Evolutionary conservation across 1,140 invertebrate genomes (phyloP), one percentile per base, ranked within the genome.

Genomic region (Drosophila malerkotliana): DNA sequence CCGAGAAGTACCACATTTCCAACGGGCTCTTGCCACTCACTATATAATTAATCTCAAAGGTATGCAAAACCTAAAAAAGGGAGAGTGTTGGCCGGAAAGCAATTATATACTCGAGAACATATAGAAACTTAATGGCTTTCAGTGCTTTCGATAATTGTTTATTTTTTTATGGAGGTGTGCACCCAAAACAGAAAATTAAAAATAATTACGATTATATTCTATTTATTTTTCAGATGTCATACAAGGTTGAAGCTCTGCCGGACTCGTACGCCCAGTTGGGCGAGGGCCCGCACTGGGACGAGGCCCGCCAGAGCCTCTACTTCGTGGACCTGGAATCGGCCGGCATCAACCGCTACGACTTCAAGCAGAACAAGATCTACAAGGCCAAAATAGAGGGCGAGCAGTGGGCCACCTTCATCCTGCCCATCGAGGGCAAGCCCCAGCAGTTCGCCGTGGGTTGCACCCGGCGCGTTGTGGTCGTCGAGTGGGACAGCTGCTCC

Each of bases 231-330:
- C 58, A 91, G 87, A 91, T 91, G 84, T 84, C 90, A 4, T 91
- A 91, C 77, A 91, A 90, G 66, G 79, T 91, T 37, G 90, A 91
- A 61, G 67, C 88, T 39, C 48, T 91, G 9, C 90, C 90, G 53
- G 71, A 90, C 54, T 89, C 87, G 1, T 78, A 79, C 45, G 84
- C 83, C 12, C 88, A 91, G 34, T 92, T 94, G 58, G 93, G 92
- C 8, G 95, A 96, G 92, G 95, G 92, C 41, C 96, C 94, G 39
- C 94, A 95, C 74, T 97, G 96, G 96, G 94, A 96, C 89, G 90
- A 87, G 18, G 88, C 91, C 6, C 92, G 92, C 1, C 93, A 95
- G 66, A 91, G 93, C 9, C 92, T 96, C 1, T 95, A 94, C 72
- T 96, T 93, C 80, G 95, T 96, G 1, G 95, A 96, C 77, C 94